Conservation (phyloP, 2,888 invertebrate genomes). For the Apotomis betuletana region DNA sequence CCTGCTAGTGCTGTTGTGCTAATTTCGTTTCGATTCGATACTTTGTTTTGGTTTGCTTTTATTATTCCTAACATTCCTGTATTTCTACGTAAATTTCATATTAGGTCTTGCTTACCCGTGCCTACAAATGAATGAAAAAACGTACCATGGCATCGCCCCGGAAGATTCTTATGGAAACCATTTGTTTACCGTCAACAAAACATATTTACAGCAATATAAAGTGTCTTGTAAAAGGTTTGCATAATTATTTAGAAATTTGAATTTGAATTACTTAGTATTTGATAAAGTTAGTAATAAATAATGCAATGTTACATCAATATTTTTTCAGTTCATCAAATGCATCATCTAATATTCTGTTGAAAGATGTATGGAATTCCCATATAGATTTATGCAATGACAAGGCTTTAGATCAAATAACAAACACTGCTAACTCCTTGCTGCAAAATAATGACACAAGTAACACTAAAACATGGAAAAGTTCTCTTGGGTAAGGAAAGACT, state of each 20-base stretch:
- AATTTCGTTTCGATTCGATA: not conserved
- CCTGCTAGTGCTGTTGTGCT: no score
- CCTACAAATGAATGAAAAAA: constrained; percentile 1
- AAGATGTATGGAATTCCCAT: constrained; percentile 60
- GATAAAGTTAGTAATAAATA: not conserved
- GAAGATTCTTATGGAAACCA: constrained; percentile 51
- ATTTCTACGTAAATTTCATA: not conserved
- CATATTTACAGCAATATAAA: constrained; percentile 56
- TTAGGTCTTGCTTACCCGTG: not conserved
- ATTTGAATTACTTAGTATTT: not conserved
- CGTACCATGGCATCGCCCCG: constrained; percentile 45
- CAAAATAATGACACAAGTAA: constrained; percentile 53
- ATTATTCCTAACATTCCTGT: not conserved
- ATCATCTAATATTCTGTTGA: constrained; percentile 57
- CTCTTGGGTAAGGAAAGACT: constrained; percentile 54
- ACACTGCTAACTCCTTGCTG: constrained; percentile 52
- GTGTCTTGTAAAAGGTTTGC: constrained; percentile 55
- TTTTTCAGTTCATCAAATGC: constrained; percentile 64
- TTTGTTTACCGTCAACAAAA: constrained; percentile 50
- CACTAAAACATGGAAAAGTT: constrained; percentile 61
- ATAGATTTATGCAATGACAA: constrained; percentile 50
- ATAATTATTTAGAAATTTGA: not conserved
- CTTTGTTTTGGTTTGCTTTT: not conserved
- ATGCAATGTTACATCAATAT: not conserved
- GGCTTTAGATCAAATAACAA: constrained; percentile 52